Evolutionary conservation across 2,113 vertebrate genomes (phyloP).

Genomic region (Festucalex cinctus): DNA sequence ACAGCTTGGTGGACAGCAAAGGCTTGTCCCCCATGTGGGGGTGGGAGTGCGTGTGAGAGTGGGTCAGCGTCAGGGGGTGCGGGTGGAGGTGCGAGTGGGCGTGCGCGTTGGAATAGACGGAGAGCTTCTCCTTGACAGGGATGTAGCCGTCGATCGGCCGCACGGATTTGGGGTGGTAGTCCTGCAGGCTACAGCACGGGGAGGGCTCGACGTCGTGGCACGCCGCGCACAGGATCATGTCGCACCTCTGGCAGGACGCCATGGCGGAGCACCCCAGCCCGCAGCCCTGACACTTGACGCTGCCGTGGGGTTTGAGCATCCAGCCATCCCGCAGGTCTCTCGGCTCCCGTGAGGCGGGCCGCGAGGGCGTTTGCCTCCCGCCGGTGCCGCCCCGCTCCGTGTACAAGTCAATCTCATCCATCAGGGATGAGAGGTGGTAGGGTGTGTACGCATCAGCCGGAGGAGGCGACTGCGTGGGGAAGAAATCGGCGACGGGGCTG

Average conservation of each 20-base stretch:
- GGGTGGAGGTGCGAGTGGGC: constrained; percentile 67
- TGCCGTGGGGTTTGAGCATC: constrained; percentile 81
- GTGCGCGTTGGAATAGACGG: constrained; percentile 76
- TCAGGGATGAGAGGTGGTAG: constrained; percentile 84
- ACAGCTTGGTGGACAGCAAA: constrained; percentile 71
- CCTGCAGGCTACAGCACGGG: constrained; percentile 75
- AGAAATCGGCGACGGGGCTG: constrained; percentile 80
- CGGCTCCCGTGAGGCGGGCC: constrained; percentile 70
- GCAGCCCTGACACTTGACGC: constrained; percentile 90
- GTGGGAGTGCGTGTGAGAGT: constrained; percentile 72
- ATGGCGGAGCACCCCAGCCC: constrained; percentile 79
- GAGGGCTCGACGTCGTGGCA: constrained; percentile 73
- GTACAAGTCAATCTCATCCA: constrained; percentile 93
- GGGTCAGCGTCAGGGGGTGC: constrained; percentile 65
- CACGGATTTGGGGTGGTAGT: constrained; percentile 70
- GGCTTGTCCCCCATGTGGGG: constrained; percentile 83
- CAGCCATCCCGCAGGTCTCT: constrained; percentile 75
- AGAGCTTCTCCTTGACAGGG: constrained; percentile 76
- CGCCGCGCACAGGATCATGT: constrained; percentile 75
- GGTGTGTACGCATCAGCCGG: constrained; percentile 75
- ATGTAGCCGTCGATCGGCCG: constrained; percentile 75
- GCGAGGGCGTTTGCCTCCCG: constrained; percentile 68
- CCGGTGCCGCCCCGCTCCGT: constrained; percentile 76
- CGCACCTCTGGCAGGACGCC: constrained; percentile 87
- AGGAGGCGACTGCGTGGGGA: constrained; percentile 78